phyloP scores from a whole-genome alignment of 2,888 invertebrate genomes.

The Icerya purchasi region DNA sequence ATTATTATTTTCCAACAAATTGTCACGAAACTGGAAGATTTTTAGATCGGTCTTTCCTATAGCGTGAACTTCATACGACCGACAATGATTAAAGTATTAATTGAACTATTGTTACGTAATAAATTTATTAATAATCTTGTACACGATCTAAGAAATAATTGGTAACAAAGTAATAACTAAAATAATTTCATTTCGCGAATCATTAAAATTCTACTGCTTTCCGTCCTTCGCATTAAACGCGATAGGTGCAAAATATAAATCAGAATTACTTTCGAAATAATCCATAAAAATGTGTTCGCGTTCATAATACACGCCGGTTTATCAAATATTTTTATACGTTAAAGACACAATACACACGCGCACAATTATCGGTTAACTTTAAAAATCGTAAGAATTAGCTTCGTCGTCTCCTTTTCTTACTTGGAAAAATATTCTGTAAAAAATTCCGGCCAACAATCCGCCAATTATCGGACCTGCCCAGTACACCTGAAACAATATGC shows the following conservation, averaged over 20 bases:
- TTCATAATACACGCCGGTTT: no score
- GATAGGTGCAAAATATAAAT: no score
- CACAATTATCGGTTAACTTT: not conserved
- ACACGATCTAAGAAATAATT: not conserved
- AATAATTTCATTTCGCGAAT: not conserved
- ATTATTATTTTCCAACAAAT: no score
- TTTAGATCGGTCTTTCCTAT: not conserved
- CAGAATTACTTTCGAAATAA: no score
- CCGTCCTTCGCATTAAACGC: no score
- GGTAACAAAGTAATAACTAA: not conserved
- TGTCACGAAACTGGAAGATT: no score
- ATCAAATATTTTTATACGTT: no score
- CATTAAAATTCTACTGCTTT: no score
- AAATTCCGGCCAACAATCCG: conserved; percentile 31
- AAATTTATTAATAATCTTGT: no score
- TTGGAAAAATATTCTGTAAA: conserved; percentile 36
- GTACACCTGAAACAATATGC: conserved; percentile 34
- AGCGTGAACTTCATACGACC: not conserved
- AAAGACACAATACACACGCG: no score
- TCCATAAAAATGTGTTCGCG: no score
- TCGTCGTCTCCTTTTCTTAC: conserved; percentile 35
- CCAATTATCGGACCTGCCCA: conserved; percentile 41
- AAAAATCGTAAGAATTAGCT: conserved; percentile 20
- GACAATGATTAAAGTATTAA: not conserved
- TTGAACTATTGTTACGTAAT: not conserved